phyloP scores from a whole-genome alignment of 2,888 invertebrate genomes.

The Heliconius charithonia region DNA sequence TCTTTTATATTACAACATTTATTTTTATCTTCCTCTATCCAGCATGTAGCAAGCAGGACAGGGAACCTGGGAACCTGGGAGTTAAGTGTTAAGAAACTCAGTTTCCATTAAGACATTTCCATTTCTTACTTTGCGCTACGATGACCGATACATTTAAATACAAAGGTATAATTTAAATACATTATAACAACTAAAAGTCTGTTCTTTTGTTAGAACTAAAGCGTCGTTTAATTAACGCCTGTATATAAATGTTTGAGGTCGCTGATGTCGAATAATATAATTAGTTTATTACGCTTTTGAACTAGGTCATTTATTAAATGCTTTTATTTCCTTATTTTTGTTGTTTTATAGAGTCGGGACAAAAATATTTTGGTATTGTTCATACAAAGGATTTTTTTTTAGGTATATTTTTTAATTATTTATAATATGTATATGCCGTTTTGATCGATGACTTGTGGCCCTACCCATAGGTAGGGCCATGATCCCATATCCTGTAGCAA shows the following conservation, averaged over 20 bases:
- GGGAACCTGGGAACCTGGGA: not conserved
- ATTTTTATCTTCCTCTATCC: not conserved
- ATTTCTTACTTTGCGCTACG: too few relatives aligned
- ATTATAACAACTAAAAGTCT: not conserved
- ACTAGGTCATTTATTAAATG: not conserved
- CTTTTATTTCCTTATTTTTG: not conserved
- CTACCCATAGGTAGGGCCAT: too few relatives aligned
- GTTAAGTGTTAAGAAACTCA: not conserved
- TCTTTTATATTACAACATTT: not conserved
- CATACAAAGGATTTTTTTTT: too few relatives aligned
- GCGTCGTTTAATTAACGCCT: slow-evolving; percentile 10
- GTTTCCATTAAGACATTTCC: not conserved
- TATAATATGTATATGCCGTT: too few relatives aligned
- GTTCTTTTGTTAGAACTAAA: slow-evolving; percentile 2
- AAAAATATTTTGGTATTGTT: too few relatives aligned
- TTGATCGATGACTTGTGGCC: too few relatives aligned
- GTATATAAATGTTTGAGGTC: slow-evolving; percentile 9
- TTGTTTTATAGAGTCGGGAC: too few relatives aligned
- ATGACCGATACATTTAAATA: not conserved
- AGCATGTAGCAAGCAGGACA: not conserved
- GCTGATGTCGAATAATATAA: slow-evolving; percentile 14
- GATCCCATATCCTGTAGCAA: too few relatives aligned
- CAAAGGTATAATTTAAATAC: not conserved
- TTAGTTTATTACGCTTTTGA: not conserved
- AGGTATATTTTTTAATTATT: too few relatives aligned